Base-by-base conservation (phyloP, 2,888 invertebrate species). In the Trichopoda pennipes region DNA sequence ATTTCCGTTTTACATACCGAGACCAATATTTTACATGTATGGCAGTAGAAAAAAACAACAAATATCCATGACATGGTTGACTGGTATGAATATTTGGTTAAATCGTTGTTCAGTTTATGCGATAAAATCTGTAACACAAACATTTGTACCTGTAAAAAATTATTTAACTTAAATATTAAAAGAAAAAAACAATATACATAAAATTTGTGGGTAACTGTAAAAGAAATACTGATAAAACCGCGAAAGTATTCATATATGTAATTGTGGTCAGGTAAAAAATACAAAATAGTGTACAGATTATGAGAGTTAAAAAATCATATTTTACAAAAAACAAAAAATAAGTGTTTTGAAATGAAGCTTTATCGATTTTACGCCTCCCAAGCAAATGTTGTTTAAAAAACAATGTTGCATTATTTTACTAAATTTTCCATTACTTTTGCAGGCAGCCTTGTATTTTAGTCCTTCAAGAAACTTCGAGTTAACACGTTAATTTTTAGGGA, bases 71-170 rank as follows among this genome's bases (percentile, higher is more conserved):
- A 61, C 61, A 72, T 76, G 64, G 58, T 66, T 64, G 72, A 61
- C 21, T 44, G 53, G 38, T 21, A 55, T 53, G 23, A 60, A 60
- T 79, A 44, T 79, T 79, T 79, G 79, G 66, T 73, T 61, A 77
- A 76, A 81, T 77, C 68, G 47, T 68, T 68, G 32, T 58, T 21
- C 73, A 75, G 51, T 70, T 80, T 80, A 63, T 70, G 80, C 70
- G 58, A 66, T 75, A 63, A 66, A 68, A 60, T 75, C 75, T 51
- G 42, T 19, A 60, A 42, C 56, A 66, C 19, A 66, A 60, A 44
- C 23, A 28, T 19, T 35, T 23, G 3, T 17, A 47, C 35, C 42
- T 12, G 16, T 1, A 21, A 35, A 49, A 58, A 35, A 38, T 17
- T 38, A 51, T 28, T 28, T 66, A 35, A 49, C 19, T 64, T 17